These are phyloP conservation scores for Synergus umbraculus DNA, from an alignment of 2,888 invertebrate species.

Conservation along the genomic window DNA sequence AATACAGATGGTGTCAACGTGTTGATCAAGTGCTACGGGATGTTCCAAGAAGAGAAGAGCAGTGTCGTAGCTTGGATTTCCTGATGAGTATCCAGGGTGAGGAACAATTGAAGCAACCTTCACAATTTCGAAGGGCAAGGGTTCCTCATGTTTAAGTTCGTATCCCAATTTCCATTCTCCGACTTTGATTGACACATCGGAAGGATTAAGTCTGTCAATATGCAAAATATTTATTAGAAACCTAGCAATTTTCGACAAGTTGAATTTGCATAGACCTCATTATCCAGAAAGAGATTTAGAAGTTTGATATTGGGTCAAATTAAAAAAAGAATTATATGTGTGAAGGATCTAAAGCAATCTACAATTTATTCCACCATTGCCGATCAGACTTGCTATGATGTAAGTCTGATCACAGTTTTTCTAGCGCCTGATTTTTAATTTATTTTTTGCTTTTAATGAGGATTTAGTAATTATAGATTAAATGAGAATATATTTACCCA, in stretches of 20 bases:
- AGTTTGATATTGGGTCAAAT: background rate
- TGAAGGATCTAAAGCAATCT: background rate
- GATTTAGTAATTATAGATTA: slow-evolving; percentile 4
- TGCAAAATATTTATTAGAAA: background rate
- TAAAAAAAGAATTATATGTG: background rate
- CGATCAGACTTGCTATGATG: background rate
- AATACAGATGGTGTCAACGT: slow-evolving; percentile 87
- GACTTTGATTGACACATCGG: slow-evolving; percentile 86
- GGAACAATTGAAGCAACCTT: slow-evolving; percentile 84
- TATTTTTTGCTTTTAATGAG: background rate
- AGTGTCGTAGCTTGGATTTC: slow-evolving; percentile 83
- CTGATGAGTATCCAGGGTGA: slow-evolving; percentile 85
- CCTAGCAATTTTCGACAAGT: background rate
- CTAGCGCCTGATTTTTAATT: background rate
- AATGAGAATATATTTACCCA: slow-evolving; percentile 79
- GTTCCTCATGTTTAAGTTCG: slow-evolving; percentile 83
- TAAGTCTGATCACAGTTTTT: background rate
- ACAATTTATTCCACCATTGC: background rate
- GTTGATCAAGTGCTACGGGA: slow-evolving; percentile 81
- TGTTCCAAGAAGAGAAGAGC: slow-evolving; percentile 84
- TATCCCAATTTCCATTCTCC: slow-evolving; percentile 92
- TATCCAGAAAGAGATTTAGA: background rate
- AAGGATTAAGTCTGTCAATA: slow-evolving; percentile 71
- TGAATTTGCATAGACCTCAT: background rate
- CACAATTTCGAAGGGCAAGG: slow-evolving; percentile 87